Percentiles rank a stretch among this genome's conserved stretches.
phyloP scores from a whole-genome alignment of 2,888 invertebrate species.

The Lamellibrachia columna region DNA sequence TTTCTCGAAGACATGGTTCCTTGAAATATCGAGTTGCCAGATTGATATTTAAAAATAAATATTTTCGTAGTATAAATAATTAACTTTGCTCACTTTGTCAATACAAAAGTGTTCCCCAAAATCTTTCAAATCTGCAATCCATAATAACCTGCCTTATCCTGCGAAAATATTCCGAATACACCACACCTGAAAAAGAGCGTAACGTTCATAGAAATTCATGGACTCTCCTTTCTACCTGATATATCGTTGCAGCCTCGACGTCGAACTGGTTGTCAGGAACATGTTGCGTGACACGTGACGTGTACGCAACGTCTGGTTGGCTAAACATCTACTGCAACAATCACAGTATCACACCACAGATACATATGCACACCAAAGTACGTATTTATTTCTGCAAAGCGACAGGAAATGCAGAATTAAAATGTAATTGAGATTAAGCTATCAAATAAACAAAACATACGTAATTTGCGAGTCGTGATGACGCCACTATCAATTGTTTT shows the following conservation, averaged over 20 bases:
- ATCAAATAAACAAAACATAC: not conserved
- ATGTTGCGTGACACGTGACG: not conserved
- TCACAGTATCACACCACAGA: not conserved
- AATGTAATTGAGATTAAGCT: not conserved
- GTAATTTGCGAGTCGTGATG: not conserved
- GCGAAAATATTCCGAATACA: too few species aligned
- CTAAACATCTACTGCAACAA: not conserved
- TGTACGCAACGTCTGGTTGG: not conserved
- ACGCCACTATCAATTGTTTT: not conserved
- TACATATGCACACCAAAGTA: not conserved
- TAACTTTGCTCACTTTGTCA: too few species aligned
- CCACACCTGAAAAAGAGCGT: too few species aligned
- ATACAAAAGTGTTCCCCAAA: too few species aligned
- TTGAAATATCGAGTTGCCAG: too few species aligned
- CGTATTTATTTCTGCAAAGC: not conserved
- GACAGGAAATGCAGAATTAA: not conserved
- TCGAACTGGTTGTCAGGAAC: not conserved
- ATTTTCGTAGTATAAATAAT: too few species aligned
- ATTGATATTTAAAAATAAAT: too few species aligned
- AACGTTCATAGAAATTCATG: too few species aligned
- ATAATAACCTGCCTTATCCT: too few species aligned
- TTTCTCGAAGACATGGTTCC: too few species aligned
- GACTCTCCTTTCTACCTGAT: too few species aligned
- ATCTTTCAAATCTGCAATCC: too few species aligned
- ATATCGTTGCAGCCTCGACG: not conserved